A percentile compares a stretch with the other conserved stretches of the same genome.
Conservation (phyloP, 2,113 vertebrate genomes). For the Lonchura striata region DNA sequence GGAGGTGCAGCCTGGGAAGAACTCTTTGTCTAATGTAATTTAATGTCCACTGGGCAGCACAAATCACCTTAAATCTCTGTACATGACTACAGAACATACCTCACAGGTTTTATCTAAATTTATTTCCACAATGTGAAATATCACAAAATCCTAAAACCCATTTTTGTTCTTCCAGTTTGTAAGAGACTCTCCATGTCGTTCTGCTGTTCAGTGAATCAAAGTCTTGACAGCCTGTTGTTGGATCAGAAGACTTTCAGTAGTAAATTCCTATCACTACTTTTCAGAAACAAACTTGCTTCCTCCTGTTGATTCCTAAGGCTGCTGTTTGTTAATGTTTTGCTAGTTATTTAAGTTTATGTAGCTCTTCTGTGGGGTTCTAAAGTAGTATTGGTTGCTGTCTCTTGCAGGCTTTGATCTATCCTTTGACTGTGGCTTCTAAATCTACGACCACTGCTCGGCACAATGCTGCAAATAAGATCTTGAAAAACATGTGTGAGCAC, state of each 20-base stretch:
- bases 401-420: conserved; percentile 93
- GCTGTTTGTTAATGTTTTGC: background rate
- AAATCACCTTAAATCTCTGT: background rate
- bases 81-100: background rate
- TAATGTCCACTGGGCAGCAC: background rate
- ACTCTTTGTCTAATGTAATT: background rate
- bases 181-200: background rate
- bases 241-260: background rate
- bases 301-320: background rate
- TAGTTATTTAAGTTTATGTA: background rate
- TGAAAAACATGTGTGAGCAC: conserved; percentile 99
- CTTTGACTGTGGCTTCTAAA: conserved; percentile 97
- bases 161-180: background rate
- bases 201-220: background rate
- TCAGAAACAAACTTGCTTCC: background rate
- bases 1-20: background rate
- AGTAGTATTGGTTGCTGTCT: background rate
- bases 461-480: conserved; percentile 96
- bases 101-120: background rate
- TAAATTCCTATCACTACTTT: background rate
- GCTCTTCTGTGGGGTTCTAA: background rate
- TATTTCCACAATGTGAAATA: background rate
- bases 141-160: background rate
- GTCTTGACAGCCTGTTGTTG: background rate
- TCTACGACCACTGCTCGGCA: conserved; percentile 96